Percentiles rank a stretch among this genome's conserved stretches.
These are phyloP conservation scores for Shinisaurus crocodilurus DNA, from an alignment of 2,113 vertebrate species.

Conservation along the genomic window DNA sequence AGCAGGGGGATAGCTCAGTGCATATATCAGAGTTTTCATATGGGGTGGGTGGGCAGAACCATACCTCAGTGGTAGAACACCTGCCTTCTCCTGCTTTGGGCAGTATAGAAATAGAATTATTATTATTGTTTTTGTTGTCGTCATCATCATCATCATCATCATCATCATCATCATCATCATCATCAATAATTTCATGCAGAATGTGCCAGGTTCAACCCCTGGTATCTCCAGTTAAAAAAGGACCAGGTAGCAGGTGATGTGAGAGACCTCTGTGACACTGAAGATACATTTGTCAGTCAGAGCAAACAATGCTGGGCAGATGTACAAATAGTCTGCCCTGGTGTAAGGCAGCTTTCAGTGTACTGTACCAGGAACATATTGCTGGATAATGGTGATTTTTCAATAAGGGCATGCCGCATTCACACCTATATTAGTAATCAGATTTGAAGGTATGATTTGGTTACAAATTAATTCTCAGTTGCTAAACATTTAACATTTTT, in stretches of 20 bases:
- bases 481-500: constrained; percentile 5
- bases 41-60: too few relatives aligned
- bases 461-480: constrained; percentile 8
- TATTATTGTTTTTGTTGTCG: too few relatives aligned
- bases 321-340: background rate
- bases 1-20: background rate
- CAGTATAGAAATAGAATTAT: too few relatives aligned
- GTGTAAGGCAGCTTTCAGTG: background rate
- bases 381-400: background rate
- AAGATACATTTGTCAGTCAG: background rate
- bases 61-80: background rate
- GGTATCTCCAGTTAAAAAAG: too few relatives aligned
- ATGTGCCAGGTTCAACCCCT: too few relatives aligned
- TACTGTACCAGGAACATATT: background rate
- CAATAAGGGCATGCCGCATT: background rate
- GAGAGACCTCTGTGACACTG: background rate
- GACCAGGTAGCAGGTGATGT: background rate
- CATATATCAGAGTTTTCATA: too few relatives aligned
- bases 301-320: background rate
- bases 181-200: too few relatives aligned
- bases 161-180: too few relatives aligned
- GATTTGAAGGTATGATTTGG: constrained; percentile 27
- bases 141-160: too few relatives aligned
- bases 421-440: background rate
- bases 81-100: too few relatives aligned